Evolutionary conservation across 2,113 vertebrate genomes (phyloP).

Genomic region (Oryctolagus cuniculus): mOryCun1.1 NC_091442.1:123212001-123212500

Average conservation of each 20-base stretch:
- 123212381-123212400: too few relatives aligned
- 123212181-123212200: not conserved
- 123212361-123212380: too few relatives aligned
- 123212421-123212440: too few relatives aligned
- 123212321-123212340: not conserved
- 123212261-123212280: too few relatives aligned
- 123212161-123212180: not conserved
- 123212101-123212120: slow-evolving; percentile 38
- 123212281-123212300: too few relatives aligned
- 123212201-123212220: too few relatives aligned
- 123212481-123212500: too few relatives aligned
- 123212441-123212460: too few relatives aligned
- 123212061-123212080: slow-evolving; percentile 68
- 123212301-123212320: too few relatives aligned
- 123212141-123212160: not conserved
- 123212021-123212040: not conserved
- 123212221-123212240: not conserved
- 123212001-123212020: not conserved
- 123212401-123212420: too few relatives aligned
- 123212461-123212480: too few relatives aligned
- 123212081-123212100: slow-evolving; percentile 73
- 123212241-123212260: too few relatives aligned
- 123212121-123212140: slow-evolving; percentile 76
- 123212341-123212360: not conserved
- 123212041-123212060: slow-evolving; percentile 55